Evolutionary conservation across 2,888 invertebrate genomes (phyloP).

Genomic region (Drosophila emarginata): DNA sequence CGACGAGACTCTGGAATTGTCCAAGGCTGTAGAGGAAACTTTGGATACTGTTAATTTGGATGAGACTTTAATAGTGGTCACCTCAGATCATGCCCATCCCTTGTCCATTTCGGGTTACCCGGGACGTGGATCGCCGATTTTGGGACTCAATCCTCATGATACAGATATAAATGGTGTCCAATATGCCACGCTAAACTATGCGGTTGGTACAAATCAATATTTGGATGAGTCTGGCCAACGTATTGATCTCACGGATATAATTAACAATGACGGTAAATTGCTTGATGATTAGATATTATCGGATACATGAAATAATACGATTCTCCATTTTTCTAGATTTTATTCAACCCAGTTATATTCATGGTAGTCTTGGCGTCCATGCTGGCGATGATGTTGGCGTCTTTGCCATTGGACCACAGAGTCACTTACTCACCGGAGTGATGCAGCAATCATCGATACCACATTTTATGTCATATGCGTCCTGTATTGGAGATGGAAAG

Average conservation of each 20-base stretch:
- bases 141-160: conserved; percentile 83
- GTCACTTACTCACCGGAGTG: conserved; percentile 89
- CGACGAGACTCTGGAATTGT: conserved; percentile 90
- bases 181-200: conserved; percentile 88
- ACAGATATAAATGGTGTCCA: conserved; percentile 85
- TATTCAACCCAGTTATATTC: conserved; percentile 83
- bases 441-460: conserved; percentile 91
- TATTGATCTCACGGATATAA: conserved; percentile 52
- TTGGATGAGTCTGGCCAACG: conserved; percentile 61
- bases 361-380: conserved; percentile 85
- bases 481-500: conserved; percentile 85
- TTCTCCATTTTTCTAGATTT: conserved; percentile 39
- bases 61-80: conserved; percentile 91
- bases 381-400: conserved; percentile 91
- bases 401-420: conserved; percentile 89
- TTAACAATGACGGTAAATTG: conserved; percentile 43
- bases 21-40: conserved; percentile 87
- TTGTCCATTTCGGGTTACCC: conserved; percentile 90
- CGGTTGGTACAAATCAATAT: conserved; percentile 85
- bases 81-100: conserved; percentile 91
- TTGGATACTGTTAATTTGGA: conserved; percentile 84
- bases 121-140: conserved; percentile 80
- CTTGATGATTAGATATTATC: not conserved
- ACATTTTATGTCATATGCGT: conserved; percentile 87
- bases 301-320: not conserved